phyloP scores from a whole-genome alignment of 2,888 invertebrate species.

The Meganola albula region DNA sequence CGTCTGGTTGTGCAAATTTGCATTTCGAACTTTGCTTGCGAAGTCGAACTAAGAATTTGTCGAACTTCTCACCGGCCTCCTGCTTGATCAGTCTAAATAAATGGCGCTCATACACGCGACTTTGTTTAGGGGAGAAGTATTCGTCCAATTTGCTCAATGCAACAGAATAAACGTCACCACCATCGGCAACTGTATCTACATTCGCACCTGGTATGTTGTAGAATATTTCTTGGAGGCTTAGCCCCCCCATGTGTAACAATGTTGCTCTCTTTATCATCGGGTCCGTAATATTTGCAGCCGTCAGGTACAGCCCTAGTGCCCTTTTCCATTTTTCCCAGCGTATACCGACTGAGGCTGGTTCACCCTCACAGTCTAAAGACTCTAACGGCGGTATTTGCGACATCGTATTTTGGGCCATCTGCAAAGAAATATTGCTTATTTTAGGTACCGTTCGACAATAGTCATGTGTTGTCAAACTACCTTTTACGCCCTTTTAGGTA shows the following conservation, averaged over 20 bases:
- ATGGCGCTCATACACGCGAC: neutral
- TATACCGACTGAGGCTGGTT: neutral
- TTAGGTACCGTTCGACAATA: too few species aligned
- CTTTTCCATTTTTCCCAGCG: constrained; percentile 1
- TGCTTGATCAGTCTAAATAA: neutral
- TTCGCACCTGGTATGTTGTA: constrained; percentile 10
- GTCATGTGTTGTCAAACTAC: too few species aligned
- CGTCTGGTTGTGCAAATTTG: neutral
- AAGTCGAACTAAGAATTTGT: constrained; percentile 29
- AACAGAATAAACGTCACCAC: neutral
- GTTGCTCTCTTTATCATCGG: neutral
- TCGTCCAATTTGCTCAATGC: too few species aligned
- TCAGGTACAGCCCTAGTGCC: neutral
- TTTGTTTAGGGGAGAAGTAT: constrained; percentile 1
- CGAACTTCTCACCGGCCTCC: constrained; percentile 29
- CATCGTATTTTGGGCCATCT: too few species aligned
- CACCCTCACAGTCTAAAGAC: constrained; percentile 14
- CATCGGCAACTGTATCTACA: neutral
- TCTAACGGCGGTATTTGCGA: constrained; percentile 7
- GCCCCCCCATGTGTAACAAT: neutral
- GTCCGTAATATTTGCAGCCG: neutral
- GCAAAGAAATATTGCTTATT: too few species aligned
- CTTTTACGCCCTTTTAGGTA: too few species aligned
- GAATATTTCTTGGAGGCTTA: neutral
- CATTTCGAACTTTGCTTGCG: constrained; percentile 1